A percentile compares a stretch with the other conserved stretches of the same genome.
Conservation (phyloP, 2,888 invertebrate genomes). For the Coleophora deauratella region DNA sequence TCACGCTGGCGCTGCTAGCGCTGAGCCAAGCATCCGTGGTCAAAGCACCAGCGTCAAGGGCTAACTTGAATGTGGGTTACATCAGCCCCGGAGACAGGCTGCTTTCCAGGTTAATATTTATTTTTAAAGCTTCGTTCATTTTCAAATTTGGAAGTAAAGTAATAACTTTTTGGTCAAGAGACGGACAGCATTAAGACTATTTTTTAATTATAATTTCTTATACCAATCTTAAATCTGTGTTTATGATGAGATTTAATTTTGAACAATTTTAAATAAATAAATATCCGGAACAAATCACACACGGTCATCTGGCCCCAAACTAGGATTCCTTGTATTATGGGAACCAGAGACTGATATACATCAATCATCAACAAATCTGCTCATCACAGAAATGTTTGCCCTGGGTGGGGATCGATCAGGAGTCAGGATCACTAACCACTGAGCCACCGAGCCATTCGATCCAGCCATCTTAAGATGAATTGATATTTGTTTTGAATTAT, state of each 20-base stretch:
- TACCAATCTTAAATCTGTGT: not conserved
- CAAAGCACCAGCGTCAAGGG: conserved; percentile 17
- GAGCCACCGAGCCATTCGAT: no score
- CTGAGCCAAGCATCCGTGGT: conserved; percentile 19
- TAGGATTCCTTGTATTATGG: no score
- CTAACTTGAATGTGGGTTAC: conserved; percentile 28
- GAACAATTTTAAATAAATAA: not conserved
- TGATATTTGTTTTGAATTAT: no score
- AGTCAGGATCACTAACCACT: no score
- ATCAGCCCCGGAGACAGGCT: conserved; percentile 27
- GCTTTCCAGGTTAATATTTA: conserved; percentile 28
- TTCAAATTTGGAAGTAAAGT: not conserved
- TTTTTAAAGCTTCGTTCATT: not conserved
- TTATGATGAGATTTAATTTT: not conserved
- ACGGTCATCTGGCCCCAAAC: no score
- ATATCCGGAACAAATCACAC: no score
- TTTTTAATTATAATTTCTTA: not conserved
- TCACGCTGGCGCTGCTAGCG: conserved; percentile 19
- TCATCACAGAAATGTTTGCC: no score
- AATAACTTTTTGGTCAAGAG: no score
- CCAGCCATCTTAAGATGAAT: no score
- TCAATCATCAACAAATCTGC: no score
- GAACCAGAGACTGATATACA: no score
- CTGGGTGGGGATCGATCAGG: no score
- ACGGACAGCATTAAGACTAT: not conserved